A percentile compares a stretch with the other conserved stretches of the same genome.
Conservation (phyloP, 1,140 invertebrate species). For the Sycophila sp. region DNA sequence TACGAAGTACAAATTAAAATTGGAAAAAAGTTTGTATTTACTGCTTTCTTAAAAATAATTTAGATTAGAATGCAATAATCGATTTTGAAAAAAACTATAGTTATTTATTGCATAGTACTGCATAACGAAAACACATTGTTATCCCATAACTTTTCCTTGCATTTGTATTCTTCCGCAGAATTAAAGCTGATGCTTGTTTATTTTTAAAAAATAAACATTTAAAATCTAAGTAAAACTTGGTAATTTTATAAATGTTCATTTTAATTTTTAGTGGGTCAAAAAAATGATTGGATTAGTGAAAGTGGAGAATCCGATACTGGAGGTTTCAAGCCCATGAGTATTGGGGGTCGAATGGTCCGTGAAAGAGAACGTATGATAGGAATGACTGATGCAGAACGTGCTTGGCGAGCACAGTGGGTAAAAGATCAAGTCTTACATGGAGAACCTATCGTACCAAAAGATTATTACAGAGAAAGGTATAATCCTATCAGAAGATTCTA, state of each 20-base stretch:
- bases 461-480: constrained; percentile 72
- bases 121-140: too few species aligned
- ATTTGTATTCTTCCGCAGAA: too few species aligned
- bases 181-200: too few species aligned
- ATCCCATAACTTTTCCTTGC: too few species aligned
- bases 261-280: constrained; percentile 22
- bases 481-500: constrained; percentile 85
- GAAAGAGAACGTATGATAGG: constrained; percentile 83
- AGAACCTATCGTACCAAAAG: constrained; percentile 75
- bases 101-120: too few species aligned
- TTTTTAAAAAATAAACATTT: too few species aligned
- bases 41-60: too few species aligned
- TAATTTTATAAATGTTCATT: background rate
- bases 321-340: constrained; percentile 76
- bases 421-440: constrained; percentile 81
- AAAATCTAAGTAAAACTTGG: too few species aligned
- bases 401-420: constrained; percentile 83
- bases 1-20: too few species aligned
- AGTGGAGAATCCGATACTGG: constrained; percentile 63
- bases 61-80: too few species aligned
- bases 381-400: constrained; percentile 85
- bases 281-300: background rate
- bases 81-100: too few species aligned
- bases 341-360: constrained; percentile 76
- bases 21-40: too few species aligned